Evolutionary conservation across 2,888 invertebrate species (phyloP).

Genomic region (Tromatobia lineatoria): DNA sequence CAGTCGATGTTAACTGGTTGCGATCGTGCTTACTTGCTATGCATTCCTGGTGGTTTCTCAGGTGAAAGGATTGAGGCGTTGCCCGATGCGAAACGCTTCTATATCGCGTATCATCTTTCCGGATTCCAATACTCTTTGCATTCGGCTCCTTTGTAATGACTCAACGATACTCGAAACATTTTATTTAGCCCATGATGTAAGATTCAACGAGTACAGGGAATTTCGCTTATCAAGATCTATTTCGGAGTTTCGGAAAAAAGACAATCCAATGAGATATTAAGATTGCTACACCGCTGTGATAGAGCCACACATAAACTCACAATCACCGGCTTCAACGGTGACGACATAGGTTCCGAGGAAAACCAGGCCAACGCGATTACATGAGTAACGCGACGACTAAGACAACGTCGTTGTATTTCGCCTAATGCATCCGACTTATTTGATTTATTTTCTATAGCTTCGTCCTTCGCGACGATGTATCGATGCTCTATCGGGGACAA

Average conservation of each 20-base stretch:
- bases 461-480: slow-evolving; percentile 37
- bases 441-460: slow-evolving; percentile 10
- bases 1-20: slow-evolving; percentile 33
- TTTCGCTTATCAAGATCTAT: slow-evolving; percentile 3
- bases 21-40: slow-evolving; percentile 59
- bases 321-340: slow-evolving; percentile 51
- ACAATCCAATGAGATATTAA: not conserved
- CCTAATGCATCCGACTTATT: slow-evolving; percentile 53
- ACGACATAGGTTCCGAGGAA: slow-evolving; percentile 47
- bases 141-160: slow-evolving; percentile 20
- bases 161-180: not conserved
- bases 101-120: slow-evolving; percentile 65
- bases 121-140: slow-evolving; percentile 68
- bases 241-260: not conserved
- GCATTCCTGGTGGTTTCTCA: slow-evolving; percentile 68
- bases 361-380: slow-evolving; percentile 67
- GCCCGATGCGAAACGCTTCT: slow-evolving; percentile 63
- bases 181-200: not conserved
- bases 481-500: slow-evolving; percentile 52
- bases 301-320: slow-evolving; percentile 5
- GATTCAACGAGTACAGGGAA: slow-evolving; percentile 2
- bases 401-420: slow-evolving; percentile 46
- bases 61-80: slow-evolving; percentile 63
- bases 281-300: slow-evolving; percentile 21
- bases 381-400: slow-evolving; percentile 53